Evolutionary conservation across 2,113 vertebrate species (phyloP), one percentile per base, ranked within the genome.

Genomic region (Seriola aureovittata): DNA sequence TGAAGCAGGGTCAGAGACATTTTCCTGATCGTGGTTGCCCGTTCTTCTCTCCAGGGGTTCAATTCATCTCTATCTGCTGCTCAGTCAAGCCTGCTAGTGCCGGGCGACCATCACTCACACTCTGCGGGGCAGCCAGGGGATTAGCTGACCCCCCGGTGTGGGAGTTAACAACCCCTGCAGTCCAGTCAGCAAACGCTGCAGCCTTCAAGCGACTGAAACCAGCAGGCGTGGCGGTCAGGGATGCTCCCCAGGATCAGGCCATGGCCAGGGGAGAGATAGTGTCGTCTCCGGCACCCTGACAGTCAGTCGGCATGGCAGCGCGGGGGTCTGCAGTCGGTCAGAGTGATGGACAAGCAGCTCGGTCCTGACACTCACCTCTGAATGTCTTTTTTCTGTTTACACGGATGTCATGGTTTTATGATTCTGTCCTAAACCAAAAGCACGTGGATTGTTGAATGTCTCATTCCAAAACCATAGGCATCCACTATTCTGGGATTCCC

Each of bases 271-370:
- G 69, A 19, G 76, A 94, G 92, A 94, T 94, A 94, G 92, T 14
- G 67, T 78, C 78, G 91, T 94, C 93, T 93, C 92, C 93, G 84
- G 86, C 91, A 89, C 87, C 89, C 88, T 23, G 85, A 84, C 85
- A 68, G 78, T 69, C 81, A 86, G 88, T 81, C 86, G 52, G 81
- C 64, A 19, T 59, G 84, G 85, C 59, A 67, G 82, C 64, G 34
- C 29, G 19, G 32, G 40, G 60, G 84, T 70, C 90, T 90, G 91
- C 44, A 69, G 75, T 66, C 84, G 78, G 78, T 80, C 80, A 81
- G 14, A 55, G 42, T 81, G 86, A 88, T 40, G 57, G 85, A 92
- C 74, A 79, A 80, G 69, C 36, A 25, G 72, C 40, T 65, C 11
- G 74, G 48, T 52, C 72, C 75, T 77, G 67, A 77, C 55, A 40